Evolutionary conservation across 2,797 vertebrate species (phyloP), one percentile per base, ranked within the genome.

Genomic region (Selene dorsalis): DNA sequence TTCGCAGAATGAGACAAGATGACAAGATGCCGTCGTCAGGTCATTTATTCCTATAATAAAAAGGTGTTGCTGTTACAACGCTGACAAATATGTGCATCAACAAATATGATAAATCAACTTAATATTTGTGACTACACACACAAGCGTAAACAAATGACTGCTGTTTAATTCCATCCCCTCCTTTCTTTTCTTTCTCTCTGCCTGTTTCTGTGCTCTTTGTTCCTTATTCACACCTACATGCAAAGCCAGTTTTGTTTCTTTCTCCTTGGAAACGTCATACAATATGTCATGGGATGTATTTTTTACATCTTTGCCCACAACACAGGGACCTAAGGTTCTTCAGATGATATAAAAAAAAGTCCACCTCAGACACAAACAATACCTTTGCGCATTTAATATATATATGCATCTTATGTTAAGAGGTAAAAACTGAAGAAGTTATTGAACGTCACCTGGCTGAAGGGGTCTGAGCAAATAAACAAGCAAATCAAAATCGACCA

Each of bases 11-110:
- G 53, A 35, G 52, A 56, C 32, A 4, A 79, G 18, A 48, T 28
- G 47, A 60, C 30, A 39, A 55, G 28, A 20, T 14, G 6, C 20
- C n/a, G 35, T 7, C 7, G 58, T 26, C 47, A 56, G 71, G 59
- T 75, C 20, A 69, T 60, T 63, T 57, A 55, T 71, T 66, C 39
- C 12, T 52, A 1, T 58, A 47, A 80, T 72, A 45, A 67, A 48
- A 20, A 17, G 22, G 9, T 13, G 0, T 41, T 52, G 39, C 43
- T 59, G 22, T 64, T 38, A 38, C 9, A 68, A 58, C 52, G 18
- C 43, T 28, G 41, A 59, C 30, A 28, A 52, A 62, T 41, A 24
- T 20, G 26, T 32, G 17, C 17, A 63, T 43, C 50, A 58, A 47
- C 11, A 52, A 50, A 30, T 69, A 32, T 41, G 59, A 65, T 59